A percentile compares a stretch with the other conserved stretches of the same genome.
These are phyloP conservation scores for Drosophila pseudoananassae DNA, from an alignment of 1,140 invertebrate species.

Conservation along the genomic window DNA sequence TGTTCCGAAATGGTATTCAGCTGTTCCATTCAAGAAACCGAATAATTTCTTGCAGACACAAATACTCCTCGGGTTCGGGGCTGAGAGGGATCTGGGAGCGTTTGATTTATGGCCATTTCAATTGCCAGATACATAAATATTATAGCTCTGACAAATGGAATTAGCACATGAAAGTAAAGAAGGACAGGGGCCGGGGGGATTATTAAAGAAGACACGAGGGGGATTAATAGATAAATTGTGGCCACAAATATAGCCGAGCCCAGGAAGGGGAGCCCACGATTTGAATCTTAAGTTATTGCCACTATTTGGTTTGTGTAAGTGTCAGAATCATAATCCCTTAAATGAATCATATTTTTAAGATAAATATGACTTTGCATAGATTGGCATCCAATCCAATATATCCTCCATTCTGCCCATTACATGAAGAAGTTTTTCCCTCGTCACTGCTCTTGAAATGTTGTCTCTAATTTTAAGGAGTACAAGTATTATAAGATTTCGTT, in stretches of 20 bases:
- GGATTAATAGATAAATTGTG: constrained; percentile 29
- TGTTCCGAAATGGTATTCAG: constrained; percentile 24
- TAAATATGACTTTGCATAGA: no score
- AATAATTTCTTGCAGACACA: constrained; percentile 35
- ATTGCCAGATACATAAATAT: constrained; percentile 78
- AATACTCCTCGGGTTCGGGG: constrained; percentile 20
- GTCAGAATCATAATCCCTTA: not conserved
- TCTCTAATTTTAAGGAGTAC: no score
- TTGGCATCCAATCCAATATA: no score
- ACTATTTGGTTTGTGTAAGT: not conserved
- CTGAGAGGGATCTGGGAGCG: constrained; percentile 52
- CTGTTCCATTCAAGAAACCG: constrained; percentile 39
- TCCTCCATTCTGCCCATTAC: no score
- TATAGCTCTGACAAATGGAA: constrained; percentile 75
- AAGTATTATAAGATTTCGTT: no score
- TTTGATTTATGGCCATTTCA: constrained; percentile 75
- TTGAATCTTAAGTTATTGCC: not conserved
- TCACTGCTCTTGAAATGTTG: no score
- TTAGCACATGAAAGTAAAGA: constrained; percentile 47
- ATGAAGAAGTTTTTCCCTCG: no score
- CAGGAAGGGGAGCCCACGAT: not conserved
- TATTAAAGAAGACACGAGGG: constrained; percentile 22
- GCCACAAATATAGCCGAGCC: constrained; percentile 8
- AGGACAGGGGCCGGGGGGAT: constrained; percentile 25
- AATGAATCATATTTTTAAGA: no score